Percentiles rank a stretch among this genome's conserved stretches.
Conservation (phyloP, 1,140 invertebrate genomes). For the Laupala kohalensis region DNA sequence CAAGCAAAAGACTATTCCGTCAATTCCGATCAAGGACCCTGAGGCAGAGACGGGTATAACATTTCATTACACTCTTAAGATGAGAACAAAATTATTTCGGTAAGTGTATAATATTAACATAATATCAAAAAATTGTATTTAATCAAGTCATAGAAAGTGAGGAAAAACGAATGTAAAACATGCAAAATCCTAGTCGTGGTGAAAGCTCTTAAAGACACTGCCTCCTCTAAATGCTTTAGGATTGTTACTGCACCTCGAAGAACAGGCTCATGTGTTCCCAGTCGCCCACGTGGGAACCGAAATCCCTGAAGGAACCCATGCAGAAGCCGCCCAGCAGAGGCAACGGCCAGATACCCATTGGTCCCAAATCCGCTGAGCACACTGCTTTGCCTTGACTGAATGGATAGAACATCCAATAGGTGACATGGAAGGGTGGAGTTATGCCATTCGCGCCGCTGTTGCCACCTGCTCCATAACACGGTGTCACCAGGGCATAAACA, state of each 20-base stretch:
- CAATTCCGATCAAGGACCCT: no score
- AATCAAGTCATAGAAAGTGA: no score
- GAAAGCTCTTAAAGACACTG: neutral
- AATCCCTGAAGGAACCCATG: constrained; percentile 37
- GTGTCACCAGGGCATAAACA: constrained; percentile 41
- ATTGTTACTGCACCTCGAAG: constrained; percentile 34
- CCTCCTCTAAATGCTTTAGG: no score
- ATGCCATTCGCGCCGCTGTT: constrained; percentile 16
- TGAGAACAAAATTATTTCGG: no score
- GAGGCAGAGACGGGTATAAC: no score
- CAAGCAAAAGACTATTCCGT: no score
- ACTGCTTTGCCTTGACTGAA: constrained; percentile 45
- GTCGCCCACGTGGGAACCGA: constrained; percentile 50
- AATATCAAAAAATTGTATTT: no score
- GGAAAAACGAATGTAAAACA: neutral
- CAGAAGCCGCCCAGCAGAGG: constrained; percentile 40
- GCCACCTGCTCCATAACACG: constrained; percentile 22
- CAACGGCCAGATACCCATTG: constrained; percentile 38
- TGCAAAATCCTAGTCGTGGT: neutral
- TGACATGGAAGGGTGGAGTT: constrained; percentile 38
- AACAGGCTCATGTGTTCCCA: constrained; percentile 51
- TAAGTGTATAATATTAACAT: no score
- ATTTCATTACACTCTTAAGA: no score
- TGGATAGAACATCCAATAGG: constrained; percentile 55
- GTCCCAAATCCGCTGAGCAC: constrained; percentile 32